phyloP scores from a whole-genome alignment of 2,797 vertebrate genomes.

The Cyclopterus lumpus region DNA sequence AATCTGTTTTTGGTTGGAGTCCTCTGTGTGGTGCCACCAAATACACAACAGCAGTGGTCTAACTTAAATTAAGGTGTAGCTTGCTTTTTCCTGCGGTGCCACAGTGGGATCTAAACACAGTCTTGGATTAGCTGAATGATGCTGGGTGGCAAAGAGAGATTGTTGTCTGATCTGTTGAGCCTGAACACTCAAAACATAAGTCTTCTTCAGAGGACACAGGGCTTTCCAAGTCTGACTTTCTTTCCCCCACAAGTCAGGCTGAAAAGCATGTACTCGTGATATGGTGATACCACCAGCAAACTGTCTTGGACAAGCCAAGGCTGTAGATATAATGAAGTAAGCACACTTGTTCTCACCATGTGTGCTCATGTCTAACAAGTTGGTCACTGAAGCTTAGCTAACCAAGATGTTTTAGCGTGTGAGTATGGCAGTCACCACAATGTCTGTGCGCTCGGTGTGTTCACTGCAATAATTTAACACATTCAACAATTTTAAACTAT shows the following conservation, averaged over 20 bases:
- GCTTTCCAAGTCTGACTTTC: neutral
- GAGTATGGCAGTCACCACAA: no score
- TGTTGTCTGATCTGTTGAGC: constrained; percentile 8
- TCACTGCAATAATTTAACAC: neutral
- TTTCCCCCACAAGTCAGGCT: neutral
- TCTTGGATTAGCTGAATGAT: neutral
- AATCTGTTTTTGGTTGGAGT: constrained; percentile 3
- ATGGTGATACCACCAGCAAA: neutral
- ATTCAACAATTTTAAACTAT: neutral
- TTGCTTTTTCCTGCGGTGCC: neutral
- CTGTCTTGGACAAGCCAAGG: neutral
- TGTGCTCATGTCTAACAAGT: neutral
- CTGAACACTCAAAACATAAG: neutral
- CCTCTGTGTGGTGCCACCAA: neutral
- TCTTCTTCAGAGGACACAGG: neutral
- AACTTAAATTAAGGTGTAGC: neutral
- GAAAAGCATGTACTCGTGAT: neutral
- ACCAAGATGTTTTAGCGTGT: neutral
- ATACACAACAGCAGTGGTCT: neutral
- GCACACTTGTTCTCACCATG: neutral
- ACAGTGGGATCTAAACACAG: neutral
- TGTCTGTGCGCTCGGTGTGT: neutral
- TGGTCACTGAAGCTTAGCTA: neutral
- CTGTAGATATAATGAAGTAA: neutral
- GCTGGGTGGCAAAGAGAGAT: neutral